Conservation (phyloP, 1,140 invertebrate genomes). For the Heliconius nattereri region DNA sequence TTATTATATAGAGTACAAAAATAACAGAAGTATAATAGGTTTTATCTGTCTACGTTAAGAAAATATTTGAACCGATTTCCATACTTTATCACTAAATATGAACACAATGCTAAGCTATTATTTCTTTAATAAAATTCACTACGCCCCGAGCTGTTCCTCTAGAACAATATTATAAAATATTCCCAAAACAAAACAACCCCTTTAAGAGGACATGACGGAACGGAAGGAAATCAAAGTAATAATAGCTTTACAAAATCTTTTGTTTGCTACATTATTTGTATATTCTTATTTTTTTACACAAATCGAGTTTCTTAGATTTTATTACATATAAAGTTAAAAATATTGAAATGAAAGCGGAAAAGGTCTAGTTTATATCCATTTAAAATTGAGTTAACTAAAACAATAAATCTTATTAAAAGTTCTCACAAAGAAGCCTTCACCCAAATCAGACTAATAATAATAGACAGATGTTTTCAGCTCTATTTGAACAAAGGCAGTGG, state of each 20-base stretch:
- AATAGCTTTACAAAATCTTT: neutral
- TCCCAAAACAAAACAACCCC: neutral
- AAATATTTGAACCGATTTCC: too few species aligned
- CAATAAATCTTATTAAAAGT: neutral
- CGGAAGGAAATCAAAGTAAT: neutral
- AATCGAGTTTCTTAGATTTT: too few species aligned
- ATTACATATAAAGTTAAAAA: too few species aligned
- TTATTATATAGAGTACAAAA: too few species aligned
- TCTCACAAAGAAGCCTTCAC: neutral
- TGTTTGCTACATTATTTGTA: neutral
- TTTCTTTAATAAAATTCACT: neutral
- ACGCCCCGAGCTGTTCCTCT: neutral
- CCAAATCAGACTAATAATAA: conserved; percentile 3
- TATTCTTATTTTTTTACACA: too few species aligned
- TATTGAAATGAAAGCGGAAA: too few species aligned
- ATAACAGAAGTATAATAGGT: too few species aligned
- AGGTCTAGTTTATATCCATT: neutral
- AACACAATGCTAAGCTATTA: neutral
- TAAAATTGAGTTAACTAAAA: neutral
- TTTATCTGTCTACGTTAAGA: too few species aligned
- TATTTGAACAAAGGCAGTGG: neutral
- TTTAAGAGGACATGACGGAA: neutral
- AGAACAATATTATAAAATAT: conserved; percentile 11
- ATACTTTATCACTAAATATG: neutral
- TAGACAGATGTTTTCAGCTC: neutral